These are phyloP conservation scores for Enteromius unitaeniatus DNA, from an alignment of 2,797 vertebrate species.

Conservation along the genomic window DNA sequence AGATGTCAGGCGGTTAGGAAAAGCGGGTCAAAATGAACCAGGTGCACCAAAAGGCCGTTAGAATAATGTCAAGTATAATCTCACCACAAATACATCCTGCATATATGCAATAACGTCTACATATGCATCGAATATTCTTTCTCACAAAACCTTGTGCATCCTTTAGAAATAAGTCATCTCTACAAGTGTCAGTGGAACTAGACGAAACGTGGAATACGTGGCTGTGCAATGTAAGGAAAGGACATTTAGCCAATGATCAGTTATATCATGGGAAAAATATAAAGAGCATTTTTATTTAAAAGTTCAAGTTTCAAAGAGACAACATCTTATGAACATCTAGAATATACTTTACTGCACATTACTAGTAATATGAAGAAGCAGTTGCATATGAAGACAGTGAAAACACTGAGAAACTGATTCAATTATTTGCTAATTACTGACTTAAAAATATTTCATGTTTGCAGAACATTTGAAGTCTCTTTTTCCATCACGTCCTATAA, in stretches of 20 bases:
- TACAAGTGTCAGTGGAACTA: neutral
- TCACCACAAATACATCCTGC: slow-evolving; percentile 33
- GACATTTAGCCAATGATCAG: neutral
- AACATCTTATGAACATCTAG: neutral
- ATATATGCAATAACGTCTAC: neutral
- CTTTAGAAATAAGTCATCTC: neutral
- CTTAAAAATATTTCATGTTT: neutral
- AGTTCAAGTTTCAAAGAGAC: neutral
- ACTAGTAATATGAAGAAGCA: too few species aligned
- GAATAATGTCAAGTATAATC: neutral
- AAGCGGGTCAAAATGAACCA: slow-evolving; percentile 37
- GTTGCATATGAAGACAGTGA: neutral
- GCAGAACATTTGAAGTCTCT: neutral
- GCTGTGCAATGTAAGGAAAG: neutral
- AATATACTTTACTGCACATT: too few species aligned
- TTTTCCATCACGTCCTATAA: neutral
- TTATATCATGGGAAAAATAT: too few species aligned
- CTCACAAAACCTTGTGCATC: neutral
- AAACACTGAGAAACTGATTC: neutral
- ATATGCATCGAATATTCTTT: neutral
- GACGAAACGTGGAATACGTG: neutral
- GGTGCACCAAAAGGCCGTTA: slow-evolving; percentile 46
- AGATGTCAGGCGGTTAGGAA: slow-evolving; percentile 15
- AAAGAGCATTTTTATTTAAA: neutral
- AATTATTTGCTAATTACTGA: neutral